A percentile compares a stretch with the other conserved stretches of the same genome.
These are phyloP conservation scores for Smittia aterrima DNA, from an alignment of 2,888 invertebrate genomes.

Conservation along the genomic window DNA sequence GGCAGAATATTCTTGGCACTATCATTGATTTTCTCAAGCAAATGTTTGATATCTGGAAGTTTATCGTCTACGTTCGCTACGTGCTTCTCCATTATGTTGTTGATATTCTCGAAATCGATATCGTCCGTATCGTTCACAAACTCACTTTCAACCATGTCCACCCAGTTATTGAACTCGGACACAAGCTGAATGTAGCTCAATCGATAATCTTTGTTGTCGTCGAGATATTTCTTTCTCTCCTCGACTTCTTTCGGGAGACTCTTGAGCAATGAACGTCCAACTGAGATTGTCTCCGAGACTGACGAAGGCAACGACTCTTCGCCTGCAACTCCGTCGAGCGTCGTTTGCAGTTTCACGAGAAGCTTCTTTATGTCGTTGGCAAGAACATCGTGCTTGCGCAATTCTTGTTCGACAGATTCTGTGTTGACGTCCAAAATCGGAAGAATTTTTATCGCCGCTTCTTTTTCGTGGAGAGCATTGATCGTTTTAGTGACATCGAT, in stretches of 20 bases:
- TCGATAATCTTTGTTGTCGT: slow-evolving; percentile 72
- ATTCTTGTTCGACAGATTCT: slow-evolving; percentile 74
- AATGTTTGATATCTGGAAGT: slow-evolving; percentile 72
- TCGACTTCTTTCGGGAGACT: slow-evolving; percentile 78
- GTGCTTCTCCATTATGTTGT: slow-evolving; percentile 80
- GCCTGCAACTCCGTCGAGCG: slow-evolving; percentile 69
- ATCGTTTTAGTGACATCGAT: slow-evolving; percentile 79
- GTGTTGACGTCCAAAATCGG: slow-evolving; percentile 77
- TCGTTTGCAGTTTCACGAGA: slow-evolving; percentile 66
- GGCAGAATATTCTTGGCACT: slow-evolving; percentile 87
- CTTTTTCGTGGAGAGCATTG: slow-evolving; percentile 79
- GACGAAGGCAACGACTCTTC: slow-evolving; percentile 79
- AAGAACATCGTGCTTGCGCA: slow-evolving; percentile 71
- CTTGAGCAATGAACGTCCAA: slow-evolving; percentile 73
- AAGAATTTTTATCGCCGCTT: slow-evolving; percentile 76
- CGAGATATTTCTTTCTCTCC: slow-evolving; percentile 76
- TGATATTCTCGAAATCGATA: slow-evolving; percentile 82
- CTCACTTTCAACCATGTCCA: slow-evolving; percentile 76
- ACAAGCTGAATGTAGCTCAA: slow-evolving; percentile 74
- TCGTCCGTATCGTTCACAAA: slow-evolving; percentile 77
- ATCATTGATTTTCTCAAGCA: slow-evolving; percentile 78
- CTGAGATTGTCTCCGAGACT: slow-evolving; percentile 78
- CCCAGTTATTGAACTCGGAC: slow-evolving; percentile 78
- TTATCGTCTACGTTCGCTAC: slow-evolving; percentile 52
- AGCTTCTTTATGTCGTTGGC: slow-evolving; percentile 68